These are phyloP conservation scores for Marcusenius ussheri DNA, from an alignment of 2,113 vertebrate genomes.

Conservation along the genomic window DNA sequence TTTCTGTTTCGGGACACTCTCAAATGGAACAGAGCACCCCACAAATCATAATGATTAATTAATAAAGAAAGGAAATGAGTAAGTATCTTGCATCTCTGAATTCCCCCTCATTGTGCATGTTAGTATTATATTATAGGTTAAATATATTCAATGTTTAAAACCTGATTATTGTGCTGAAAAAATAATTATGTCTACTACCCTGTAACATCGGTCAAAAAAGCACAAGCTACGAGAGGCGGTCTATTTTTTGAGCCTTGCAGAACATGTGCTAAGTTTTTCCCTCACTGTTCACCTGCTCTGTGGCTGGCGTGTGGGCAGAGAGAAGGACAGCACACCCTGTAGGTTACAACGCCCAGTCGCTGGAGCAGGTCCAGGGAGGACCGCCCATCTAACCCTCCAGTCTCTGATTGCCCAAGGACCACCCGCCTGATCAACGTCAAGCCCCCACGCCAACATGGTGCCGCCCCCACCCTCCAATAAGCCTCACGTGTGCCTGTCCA, in stretches of 20 bases:
- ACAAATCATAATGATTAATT: conserved; percentile 13
- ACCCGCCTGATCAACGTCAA: too few species aligned
- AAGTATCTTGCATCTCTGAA: background rate
- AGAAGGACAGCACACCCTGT: background rate
- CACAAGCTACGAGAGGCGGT: background rate
- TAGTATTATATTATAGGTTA: background rate
- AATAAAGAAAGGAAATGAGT: background rate
- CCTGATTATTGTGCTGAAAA: background rate
- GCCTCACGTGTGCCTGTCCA: conserved; percentile 41
- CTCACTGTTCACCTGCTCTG: background rate
- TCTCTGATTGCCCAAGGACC: background rate
- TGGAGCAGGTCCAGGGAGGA: background rate
- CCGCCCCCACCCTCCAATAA: conserved; percentile 36
- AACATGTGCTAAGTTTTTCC: background rate
- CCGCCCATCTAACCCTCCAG: background rate
- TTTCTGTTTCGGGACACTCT: background rate
- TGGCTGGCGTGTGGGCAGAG: background rate
- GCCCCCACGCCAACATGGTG: conserved; percentile 29
- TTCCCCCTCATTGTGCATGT: background rate
- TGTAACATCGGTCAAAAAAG: background rate
- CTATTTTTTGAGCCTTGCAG: background rate
- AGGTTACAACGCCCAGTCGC: background rate
- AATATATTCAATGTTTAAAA: background rate
- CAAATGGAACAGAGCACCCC: background rate
- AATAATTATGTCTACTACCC: background rate